Evolutionary conservation across 1,140 invertebrate species (phyloP), one percentile per base, ranked within the genome.

Genomic region (Tetramorium alpestre): DNA sequence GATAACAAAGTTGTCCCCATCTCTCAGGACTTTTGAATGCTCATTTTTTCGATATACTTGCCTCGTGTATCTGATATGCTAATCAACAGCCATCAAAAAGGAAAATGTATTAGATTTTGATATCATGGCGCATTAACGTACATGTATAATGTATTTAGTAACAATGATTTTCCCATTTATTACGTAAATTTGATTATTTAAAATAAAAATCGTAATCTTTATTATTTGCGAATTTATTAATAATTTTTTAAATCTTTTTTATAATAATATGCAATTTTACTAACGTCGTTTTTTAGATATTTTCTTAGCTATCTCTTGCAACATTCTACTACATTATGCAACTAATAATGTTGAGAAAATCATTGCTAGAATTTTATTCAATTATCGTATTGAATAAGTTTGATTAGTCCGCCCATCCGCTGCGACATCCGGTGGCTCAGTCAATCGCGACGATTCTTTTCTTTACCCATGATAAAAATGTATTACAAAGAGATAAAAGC

Each of bases 381-480:
- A 82, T 3, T 44, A 6, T 60, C 13, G 56, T 49, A 28, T 62
- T 18, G 70, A 75, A 75, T 72, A 70, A 72, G n/a, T 72, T 58
- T 54, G 78, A 73, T 44, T n/a, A 22, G 22, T 51, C 8, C 2
- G 54, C 47, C 13, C 6, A n/a, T 41, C 22, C 22, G 6, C 5
- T 5, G 11, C 38, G 67, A 82, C 67, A 82, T 82, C 25, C 67
- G 25, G 51, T 72, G n/a, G 22, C 16, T 41, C 51, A 58, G 33
- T 72, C 38, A 56, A 81, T 58, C 51, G 51, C 11, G 51, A 69
- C 33, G 62, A 80, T 54, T 80, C 33, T n/a, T 69, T 80, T 75
- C 67, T 75, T 41, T 13, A 6, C 25, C n/a, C 38, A 49, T 13
- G 49, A 47, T 64, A 90, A 90, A 90, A 90, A 90, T 75, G 47